Base-by-base conservation (phyloP, 2,888 invertebrate species). In the Spisula subtruncata region DNA sequence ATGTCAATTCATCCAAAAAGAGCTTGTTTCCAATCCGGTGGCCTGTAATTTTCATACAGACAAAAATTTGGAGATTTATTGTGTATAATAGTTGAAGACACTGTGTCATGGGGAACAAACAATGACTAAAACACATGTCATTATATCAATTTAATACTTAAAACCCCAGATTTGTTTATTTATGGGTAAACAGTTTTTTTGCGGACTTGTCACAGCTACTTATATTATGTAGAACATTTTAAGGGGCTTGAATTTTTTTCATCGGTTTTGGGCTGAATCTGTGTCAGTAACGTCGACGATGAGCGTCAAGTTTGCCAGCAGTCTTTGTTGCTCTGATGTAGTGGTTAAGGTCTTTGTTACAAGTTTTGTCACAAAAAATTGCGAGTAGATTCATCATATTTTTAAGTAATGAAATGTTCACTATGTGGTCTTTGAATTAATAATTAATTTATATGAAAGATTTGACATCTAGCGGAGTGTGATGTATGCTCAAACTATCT, bases 11-110 rank as follows among this genome's bases (percentile, higher is more conserved):
- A 56, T 85, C 54, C 32, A 56, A 85, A n/a, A 80, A 85, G 80
- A 85, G 79, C 75, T 75, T 35, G 41, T 54, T 80, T 41, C 85
- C 32, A 56, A 85, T 80, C 85, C 80, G 85, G 85, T 85, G 85
- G 85, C 85, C 85, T 56, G 51, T 51, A 51, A 85, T 80, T 51
- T 80, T 56, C 41, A 80, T 80, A 80, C 54, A 85, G 79, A 75
- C 35, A 25, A n/a, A 56, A 25, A 6, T 56, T 41, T 35, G 35
- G 32, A 46, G 51, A n/a, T 10, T n/a, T 54, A 85, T 79, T 80
- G 51, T 79, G n/a, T 56, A 54, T 79, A 14, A 80, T 80, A 79
- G 80, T 54, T 18, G 32, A 10, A 56, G 35, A 48, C 54, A 41
- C 32, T 54, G 56, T 85, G 85, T 85, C 80, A 71, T 60, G 12